These are phyloP conservation scores for Probosciger aterrimus DNA, from an alignment of 2,113 vertebrate species.

Conservation along the genomic window DNA sequence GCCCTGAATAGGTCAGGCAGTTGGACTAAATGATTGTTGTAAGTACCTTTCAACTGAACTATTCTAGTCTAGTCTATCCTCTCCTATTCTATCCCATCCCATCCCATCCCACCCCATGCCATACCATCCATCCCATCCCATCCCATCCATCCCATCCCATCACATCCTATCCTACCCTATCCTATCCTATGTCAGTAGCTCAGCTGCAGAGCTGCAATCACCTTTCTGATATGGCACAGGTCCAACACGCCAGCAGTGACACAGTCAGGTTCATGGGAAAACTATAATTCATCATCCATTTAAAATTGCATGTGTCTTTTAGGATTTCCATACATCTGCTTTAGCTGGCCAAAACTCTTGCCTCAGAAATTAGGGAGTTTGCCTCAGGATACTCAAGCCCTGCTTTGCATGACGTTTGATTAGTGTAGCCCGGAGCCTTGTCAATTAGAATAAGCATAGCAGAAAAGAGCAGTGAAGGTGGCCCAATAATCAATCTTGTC, in stretches of 20 bases:
- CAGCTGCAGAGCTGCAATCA: not conserved
- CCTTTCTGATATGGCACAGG: not conserved
- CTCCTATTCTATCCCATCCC: not conserved
- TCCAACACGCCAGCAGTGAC: not conserved
- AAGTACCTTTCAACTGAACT: not conserved
- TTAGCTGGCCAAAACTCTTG: not conserved
- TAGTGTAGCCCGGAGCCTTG: not conserved
- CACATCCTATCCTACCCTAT: fast-evolving
- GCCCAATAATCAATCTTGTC: not conserved
- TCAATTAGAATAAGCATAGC: not conserved
- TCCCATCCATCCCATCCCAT: no score
- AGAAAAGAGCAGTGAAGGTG: not conserved
- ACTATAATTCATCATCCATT: not conserved
- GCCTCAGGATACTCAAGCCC: not conserved
- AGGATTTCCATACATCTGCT: not conserved
- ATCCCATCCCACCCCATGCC: no score
- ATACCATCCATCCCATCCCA: no score
- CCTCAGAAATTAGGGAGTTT: not conserved
- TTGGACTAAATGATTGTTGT: not conserved
- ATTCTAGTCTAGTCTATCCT: not conserved
- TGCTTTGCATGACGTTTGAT: not conserved
- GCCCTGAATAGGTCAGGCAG: not conserved
- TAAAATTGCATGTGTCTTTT: not conserved
- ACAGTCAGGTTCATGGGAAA: not conserved
- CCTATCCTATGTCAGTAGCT: not conserved